These are phyloP conservation scores for Cebus imitator DNA, from an alignment of 2,113 vertebrate genomes.

Conservation along the genomic window DNA sequence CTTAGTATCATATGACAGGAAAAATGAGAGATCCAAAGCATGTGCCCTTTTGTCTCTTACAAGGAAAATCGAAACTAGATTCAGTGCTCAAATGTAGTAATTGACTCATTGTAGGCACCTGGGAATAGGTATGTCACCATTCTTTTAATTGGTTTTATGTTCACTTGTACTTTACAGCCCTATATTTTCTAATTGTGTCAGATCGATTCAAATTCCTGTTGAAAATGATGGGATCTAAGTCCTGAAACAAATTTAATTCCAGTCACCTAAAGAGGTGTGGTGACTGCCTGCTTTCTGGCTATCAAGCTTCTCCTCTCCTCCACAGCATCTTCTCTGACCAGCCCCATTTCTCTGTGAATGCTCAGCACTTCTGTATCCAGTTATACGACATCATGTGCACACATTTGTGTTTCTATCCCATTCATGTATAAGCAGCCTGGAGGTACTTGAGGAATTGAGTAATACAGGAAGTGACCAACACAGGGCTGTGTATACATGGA, in stretches of 20 bases:
- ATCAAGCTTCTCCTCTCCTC: background rate
- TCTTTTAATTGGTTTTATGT: conserved; percentile 40
- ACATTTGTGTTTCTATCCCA: background rate
- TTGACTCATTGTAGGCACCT: background rate
- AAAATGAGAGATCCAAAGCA: conserved; percentile 3
- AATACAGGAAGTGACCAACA: background rate
- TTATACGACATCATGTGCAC: background rate
- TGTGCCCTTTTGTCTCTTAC: conserved; percentile 13
- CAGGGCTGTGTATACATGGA: background rate
- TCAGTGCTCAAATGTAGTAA: conserved; percentile 2
- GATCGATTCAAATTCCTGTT: conserved; percentile 48
- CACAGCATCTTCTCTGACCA: background rate
- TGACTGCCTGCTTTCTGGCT: background rate
- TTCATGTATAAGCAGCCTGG: background rate
- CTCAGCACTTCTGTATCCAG: background rate
- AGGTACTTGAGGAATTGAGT: background rate
- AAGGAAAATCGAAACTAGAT: conserved; percentile 37
- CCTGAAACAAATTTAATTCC: conserved; percentile 11
- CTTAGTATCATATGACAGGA: conserved; percentile 44
- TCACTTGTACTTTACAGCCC: conserved; percentile 6
- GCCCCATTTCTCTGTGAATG: background rate
- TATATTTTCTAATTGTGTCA: conserved; percentile 14
- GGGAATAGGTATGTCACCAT: background rate
- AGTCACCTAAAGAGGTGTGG: background rate
- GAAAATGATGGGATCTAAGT: background rate